Base-by-base conservation (phyloP, 2,113 vertebrate genomes). In the Lanius ludovicianus region DNA sequence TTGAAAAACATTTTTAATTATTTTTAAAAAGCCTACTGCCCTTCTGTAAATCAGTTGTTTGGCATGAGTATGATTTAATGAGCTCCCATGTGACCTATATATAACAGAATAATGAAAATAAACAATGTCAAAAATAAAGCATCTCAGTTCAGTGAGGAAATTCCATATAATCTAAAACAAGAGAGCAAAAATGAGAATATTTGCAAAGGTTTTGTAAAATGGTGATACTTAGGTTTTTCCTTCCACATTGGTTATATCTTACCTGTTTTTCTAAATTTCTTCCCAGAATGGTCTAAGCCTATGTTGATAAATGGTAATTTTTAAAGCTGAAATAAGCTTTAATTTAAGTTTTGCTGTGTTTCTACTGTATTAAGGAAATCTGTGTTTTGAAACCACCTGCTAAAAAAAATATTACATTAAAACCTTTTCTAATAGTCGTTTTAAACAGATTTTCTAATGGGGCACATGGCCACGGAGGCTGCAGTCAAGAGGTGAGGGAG, bases 41-140 rank as follows among this genome's bases (percentile, higher is more conserved):
- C 81, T 91, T 93, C 79, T 44, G 28, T 86, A 81, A 90, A 87
- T 39, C 25, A 39, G 60, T 50, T 42, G 21, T 39, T 85, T 92
- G 85, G 91, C 74, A 35, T 44, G 27, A 88, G 52, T 60, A 49
- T 85, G 50, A 94, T 79, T 86, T 94, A 96, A 96, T 76, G 79
- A 96, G 91, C 81, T 95, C 84, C 70, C 49, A 30, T 49, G 62
- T 87, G 93, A 95, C 95, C 84, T 63, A 90, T 75, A 96, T 52
- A 87, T 19, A 86, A 87, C 85, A 96, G 64, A 87, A 84, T 74
- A 73, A 93, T 79, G 76, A 93, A 93, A 67, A 89, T 75, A 92
- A 87, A 96, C 76, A 94, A 9, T 8, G 55, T 28, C 62, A 68
- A 59, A 77, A 81, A 50, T 2, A 81, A 86, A 62, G 71, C 85